phyloP scores from a whole-genome alignment of 2,888 invertebrate species.

The Lapara coniferarum region DNA sequence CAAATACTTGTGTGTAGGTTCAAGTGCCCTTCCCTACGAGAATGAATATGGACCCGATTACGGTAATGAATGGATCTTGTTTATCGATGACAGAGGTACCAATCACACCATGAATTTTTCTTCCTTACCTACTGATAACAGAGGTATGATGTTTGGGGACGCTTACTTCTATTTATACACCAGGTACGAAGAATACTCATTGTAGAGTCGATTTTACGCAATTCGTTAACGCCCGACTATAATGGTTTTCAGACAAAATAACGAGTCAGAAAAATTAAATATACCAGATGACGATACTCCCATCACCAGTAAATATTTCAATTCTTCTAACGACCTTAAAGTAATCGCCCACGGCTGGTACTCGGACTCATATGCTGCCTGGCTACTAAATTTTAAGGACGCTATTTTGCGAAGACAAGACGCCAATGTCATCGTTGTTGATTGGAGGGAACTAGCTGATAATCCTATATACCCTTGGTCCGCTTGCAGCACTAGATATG shows the following conservation, averaged over 20 bases:
- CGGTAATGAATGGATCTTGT: constrained; percentile 75
- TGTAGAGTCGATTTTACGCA: background rate
- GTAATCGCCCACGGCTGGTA: constrained; percentile 83
- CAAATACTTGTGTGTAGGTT: background rate
- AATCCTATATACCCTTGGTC: constrained; percentile 71
- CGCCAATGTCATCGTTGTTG: constrained; percentile 78
- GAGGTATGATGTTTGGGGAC: constrained; percentile 59
- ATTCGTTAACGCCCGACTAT: background rate
- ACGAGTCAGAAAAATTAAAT: constrained; percentile 54
- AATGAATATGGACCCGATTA: constrained; percentile 58
- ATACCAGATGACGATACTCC: constrained; percentile 47
- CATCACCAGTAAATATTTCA: constrained; percentile 62
- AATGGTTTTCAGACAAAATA: constrained; percentile 56
- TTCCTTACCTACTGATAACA: constrained; percentile 52
- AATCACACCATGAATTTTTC: constrained; percentile 69
- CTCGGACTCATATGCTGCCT: constrained; percentile 61
- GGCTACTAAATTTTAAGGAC: constrained; percentile 72
- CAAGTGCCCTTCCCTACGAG: constrained; percentile 44
- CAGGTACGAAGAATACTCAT: constrained; percentile 51
- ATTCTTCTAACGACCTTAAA: constrained; percentile 70
- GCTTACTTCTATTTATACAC: constrained; percentile 77
- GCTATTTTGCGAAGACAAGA: constrained; percentile 67
- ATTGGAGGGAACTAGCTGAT: constrained; percentile 72
- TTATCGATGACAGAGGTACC: constrained; percentile 71
- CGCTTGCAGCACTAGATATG: constrained; percentile 71